Conservation (phyloP, 1,140 invertebrate species). For the Cylas formicarius region DNA sequence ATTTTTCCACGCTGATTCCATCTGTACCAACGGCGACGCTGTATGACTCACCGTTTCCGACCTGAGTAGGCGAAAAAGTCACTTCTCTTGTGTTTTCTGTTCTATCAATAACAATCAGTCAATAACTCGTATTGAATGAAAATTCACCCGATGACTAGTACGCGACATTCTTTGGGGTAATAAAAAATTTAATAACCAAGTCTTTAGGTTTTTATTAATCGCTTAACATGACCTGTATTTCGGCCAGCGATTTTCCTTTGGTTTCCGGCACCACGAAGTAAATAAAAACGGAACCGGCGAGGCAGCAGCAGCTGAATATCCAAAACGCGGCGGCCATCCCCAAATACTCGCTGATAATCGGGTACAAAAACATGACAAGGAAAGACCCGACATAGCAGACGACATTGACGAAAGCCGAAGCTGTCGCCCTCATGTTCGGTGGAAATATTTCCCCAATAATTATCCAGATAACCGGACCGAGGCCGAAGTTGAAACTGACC, state of each 20-base stretch:
- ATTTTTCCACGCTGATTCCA: no score
- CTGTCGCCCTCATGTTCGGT: conserved; percentile 64
- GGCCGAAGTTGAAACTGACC: conserved; percentile 45
- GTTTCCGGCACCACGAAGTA: conserved; percentile 67
- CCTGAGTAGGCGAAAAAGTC: no score
- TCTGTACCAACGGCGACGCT: no score
- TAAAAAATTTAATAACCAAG: no score
- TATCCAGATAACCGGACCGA: conserved; percentile 76
- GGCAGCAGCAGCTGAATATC: conserved; percentile 59
- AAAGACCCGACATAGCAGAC: conserved; percentile 72
- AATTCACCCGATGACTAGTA: no score
- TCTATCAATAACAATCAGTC: no score
- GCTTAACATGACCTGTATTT: no score
- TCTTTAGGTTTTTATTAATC: no score
- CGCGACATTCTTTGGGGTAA: no score
- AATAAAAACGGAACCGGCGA: conserved; percentile 46
- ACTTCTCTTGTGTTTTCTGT: no score
- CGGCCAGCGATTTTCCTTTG: conserved; percentile 65
- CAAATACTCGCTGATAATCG: conserved; percentile 49
- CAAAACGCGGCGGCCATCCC: conserved; percentile 68
- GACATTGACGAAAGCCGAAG: conserved; percentile 59
- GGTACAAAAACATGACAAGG: conserved; percentile 68
- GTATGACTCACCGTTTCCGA: no score
- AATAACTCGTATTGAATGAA: no score
- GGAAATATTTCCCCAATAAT: conserved; percentile 78